Base-by-base conservation (phyloP, 2,888 invertebrate species). In the Eledone cirrhosa region DNA sequence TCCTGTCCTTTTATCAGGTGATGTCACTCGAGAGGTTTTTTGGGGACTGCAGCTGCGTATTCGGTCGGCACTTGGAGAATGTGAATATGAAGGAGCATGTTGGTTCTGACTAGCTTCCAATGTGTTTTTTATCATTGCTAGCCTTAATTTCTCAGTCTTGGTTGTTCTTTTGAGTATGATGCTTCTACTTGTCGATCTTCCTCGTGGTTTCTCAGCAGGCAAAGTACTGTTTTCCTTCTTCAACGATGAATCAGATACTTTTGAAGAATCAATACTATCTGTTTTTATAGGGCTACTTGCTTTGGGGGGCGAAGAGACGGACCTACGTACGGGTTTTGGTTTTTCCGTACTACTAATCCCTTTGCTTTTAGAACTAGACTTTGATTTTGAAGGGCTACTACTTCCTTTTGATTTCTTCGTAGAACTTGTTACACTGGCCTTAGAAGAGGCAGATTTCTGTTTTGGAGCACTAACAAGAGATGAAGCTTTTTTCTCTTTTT, bases 1-100 rank as follows among this genome's bases (percentile, higher is more conserved):
- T 22, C n/a, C 33, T 41, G 24, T 72, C 72, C 72, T 72, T 33
- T 72, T 72, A 31, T 72, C 72, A 33, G 72, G 72, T 33, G 72
- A 72, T 19, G 72, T 33, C 72, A 72, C 33, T 33, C 72, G 72
- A 72, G 72, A 72, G 41, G 72, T 41, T 72, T 72, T 72, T 72
- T 72, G 72, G n/a, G 72, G 72, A 72, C 72, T 72, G 72, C 72
- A 72, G 24, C 72, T 72, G 31, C 72, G 72, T 41, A 72, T 33
- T 4, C 72, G 72, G 14, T 31, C 31, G 72, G 72, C n/a, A 29
- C 33, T 24, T 31, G 72, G 33, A 19, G 72, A 33, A 22, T 72
- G 72, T 72, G 72, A 72, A 41, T 72, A 41, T n/a, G 41, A 29
- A 2, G 72, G 72, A n/a, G 33, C 41, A 33, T 31, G n/a, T 19